phyloP scores from a whole-genome alignment of 2,113 vertebrate species.

The Tupaia chinensis region DNA sequence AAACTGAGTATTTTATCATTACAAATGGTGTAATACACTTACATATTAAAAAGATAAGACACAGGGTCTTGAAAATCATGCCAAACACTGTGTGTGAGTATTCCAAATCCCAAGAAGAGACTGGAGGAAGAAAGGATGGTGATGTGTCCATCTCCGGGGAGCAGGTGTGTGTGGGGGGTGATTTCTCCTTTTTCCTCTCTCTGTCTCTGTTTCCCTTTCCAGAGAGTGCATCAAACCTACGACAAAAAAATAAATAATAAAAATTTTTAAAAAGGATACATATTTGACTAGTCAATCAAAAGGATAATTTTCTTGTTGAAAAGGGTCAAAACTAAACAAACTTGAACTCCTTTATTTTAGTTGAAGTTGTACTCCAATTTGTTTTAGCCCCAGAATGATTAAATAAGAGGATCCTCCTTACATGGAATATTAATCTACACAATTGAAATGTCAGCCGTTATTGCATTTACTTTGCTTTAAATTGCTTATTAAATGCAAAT shows the following conservation, averaged over 20 bases:
- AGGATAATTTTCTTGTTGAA: neutral
- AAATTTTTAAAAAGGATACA: no score
- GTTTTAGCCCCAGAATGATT: neutral
- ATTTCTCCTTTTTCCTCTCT: no score
- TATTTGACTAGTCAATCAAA: neutral
- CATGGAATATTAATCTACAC: neutral
- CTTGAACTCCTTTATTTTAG: neutral
- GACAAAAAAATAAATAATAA: neutral
- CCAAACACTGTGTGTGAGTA: no score
- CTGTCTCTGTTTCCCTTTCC: no score
- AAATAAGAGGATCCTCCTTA: neutral
- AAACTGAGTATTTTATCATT: neutral
- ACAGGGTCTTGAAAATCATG: no score
- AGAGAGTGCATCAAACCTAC: neutral
- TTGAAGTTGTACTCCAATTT: neutral
- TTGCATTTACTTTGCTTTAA: neutral
- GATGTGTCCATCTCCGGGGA: no score
- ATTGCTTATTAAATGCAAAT: constrained; percentile 28
- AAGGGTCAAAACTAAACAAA: neutral
- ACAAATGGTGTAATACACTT: rapidly evolving
- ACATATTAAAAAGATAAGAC: no score
- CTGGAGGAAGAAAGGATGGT: no score
- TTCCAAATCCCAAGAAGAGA: no score
- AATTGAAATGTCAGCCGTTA: neutral
- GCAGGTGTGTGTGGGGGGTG: no score